Evolutionary conservation across 2,797 vertebrate species (phyloP).

Genomic region (Clangula hyemalis): DNA sequence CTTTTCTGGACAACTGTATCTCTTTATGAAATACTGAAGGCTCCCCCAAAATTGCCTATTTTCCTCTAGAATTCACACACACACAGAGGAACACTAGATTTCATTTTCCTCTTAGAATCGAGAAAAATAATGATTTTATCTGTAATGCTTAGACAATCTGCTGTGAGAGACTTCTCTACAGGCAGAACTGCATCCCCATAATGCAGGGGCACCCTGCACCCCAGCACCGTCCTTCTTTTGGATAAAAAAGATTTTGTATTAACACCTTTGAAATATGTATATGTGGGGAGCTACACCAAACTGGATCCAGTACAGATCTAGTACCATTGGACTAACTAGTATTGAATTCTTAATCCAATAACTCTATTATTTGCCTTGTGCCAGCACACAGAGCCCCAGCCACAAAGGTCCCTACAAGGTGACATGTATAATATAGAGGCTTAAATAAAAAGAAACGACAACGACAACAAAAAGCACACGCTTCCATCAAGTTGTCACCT

Average conservation of each 20-base stretch:
- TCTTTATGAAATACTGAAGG: neutral
- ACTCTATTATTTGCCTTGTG: neutral
- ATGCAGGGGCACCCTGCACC: too few relatives aligned
- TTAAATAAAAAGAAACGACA: too few relatives aligned
- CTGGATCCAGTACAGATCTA: neutral
- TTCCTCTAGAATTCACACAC: neutral
- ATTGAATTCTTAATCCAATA: neutral
- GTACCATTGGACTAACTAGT: neutral
- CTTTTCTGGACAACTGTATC: neutral
- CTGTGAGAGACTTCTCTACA: accelerated
- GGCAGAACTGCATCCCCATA: neutral
- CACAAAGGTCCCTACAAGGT: accelerated
- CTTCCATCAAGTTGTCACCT: neutral
- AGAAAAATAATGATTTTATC: neutral
- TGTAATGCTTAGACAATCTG: neutral
- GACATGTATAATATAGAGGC: neutral
- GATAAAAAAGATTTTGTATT: neutral
- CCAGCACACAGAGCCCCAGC: accelerated
- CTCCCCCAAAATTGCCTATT: neutral
- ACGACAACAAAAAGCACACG: too few relatives aligned
- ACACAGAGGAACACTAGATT: neutral
- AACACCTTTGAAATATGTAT: neutral
- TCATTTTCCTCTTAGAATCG: neutral
- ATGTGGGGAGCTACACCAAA: neutral
- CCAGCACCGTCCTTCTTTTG: accelerated